Evolutionary conservation across 2,113 vertebrate species (phyloP), one percentile per base, ranked within the genome.

Genomic region (Pluvialis apricaria): DNA sequence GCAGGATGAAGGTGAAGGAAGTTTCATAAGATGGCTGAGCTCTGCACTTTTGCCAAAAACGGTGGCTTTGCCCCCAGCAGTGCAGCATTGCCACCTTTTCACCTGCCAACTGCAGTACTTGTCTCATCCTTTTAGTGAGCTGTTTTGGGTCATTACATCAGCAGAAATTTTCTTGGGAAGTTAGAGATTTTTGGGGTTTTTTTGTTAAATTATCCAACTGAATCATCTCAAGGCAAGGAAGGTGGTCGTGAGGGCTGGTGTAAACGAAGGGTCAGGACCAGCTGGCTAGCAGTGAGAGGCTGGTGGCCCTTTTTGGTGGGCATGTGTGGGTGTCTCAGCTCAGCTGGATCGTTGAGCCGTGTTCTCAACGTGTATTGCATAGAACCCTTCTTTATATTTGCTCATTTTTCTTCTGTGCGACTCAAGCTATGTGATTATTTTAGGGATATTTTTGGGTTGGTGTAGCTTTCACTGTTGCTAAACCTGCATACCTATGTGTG

Each of bases 311-410:
- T 82, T 38, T 17, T 58, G 13, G 8, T 34, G 16, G 19, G 9
- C 0, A 0, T 9, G 6, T 40, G 0, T 75, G 62, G 28, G 10
- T 64, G 26, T 80, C 29, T 83, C 7, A 4, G 51, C 49, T 65
- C 54, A 57, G 45, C 22, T 77, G 77, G 6, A 29, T 64, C 15
- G 2, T 7, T 14, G 34, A 20, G 18, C 47, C 58, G 83, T 76
- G 13, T 47, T 89, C 49, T 83, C 12, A 11, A 11, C 1, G 0
- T 47, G 11, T 54, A 4, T 64, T 78, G 15, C 31, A 12, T 32
- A 29, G 52, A 82, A 82, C 9, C 42, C 25, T 60, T 18, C n/a
- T 73, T 65, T 52, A 15, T 40, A 49, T 90, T 81, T 84, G 40
- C 24, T 70, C 0, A 0, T 61, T 93, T 90, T 82, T 40, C 5